Base-by-base conservation (phyloP, 2,113 vertebrate species). In the Cinclus mexicanus region DNA sequence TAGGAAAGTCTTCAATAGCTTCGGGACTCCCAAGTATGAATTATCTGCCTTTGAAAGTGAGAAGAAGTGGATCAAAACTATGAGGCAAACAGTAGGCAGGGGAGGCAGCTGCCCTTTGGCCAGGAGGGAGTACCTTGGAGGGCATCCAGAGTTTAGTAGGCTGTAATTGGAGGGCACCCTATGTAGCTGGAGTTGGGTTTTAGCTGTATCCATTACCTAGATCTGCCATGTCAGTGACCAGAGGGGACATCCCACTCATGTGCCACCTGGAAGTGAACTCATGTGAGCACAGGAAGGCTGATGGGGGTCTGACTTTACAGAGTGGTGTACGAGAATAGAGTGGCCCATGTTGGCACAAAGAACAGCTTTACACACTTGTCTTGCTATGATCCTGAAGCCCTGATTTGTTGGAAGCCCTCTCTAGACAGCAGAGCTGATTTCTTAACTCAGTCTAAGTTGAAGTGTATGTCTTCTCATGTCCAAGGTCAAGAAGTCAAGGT, bases 141-240 rank as follows among this genome's bases (percentile, higher is more conserved):
- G 33, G 39, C 71, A 21, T 83, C 44, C 65, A 92, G 19, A 85
- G 49, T 18, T 76, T 55, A 52, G 33, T 42, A 21, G 60, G 21
- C 2, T 68, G 52, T 39, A 50, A 12, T 3, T 46, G 60, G 70
- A 71, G 26, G 71, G 41, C 57, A 68, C 33, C 39, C 35, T 63
- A 2, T 2, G 2, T 42, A 46, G 37, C 16, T 65, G 69, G 59
- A 81, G 31, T 7, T 49, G 69, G n/a, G 13, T 37, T 89, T 74
- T 53, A 76, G 9, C 55, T 81, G 64, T 24, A 19, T 33, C 31
- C 0, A 0, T 35, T 53, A n/a, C 7, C 20, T n/a, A 23, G 28
- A 87, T 23, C 52, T 29, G 37, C 1, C 1, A 14, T 37, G 20
- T n/a, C 28, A 70, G 28, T 53, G 55, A 44, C 47, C 46, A 57